Conservation (phyloP, 2,888 invertebrate genomes). For the Adela reaumurella region DNA sequence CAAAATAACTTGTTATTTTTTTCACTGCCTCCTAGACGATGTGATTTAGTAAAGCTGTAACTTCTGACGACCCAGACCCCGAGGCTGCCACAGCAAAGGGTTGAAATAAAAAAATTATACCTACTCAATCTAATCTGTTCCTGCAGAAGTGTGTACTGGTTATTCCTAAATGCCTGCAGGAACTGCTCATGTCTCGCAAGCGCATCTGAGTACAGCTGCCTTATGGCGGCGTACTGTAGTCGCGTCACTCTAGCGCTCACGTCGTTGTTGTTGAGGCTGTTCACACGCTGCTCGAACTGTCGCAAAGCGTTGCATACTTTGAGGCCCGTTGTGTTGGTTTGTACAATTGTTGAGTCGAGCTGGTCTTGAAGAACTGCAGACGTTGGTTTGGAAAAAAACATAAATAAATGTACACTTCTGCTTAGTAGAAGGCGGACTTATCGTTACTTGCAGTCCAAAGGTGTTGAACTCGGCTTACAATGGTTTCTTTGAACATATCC, state of each 20-base stretch:
- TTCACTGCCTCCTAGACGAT: too few relatives aligned
- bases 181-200: constrained; percentile 50
- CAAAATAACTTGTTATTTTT: too few relatives aligned
- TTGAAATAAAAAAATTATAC: too few relatives aligned
- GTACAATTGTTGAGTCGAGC: constrained; percentile 53
- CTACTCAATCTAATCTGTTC: constrained; percentile 56
- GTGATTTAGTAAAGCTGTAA: too few relatives aligned
- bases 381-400: constrained; percentile 2
- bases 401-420: too few relatives aligned
- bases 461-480: too few relatives aligned
- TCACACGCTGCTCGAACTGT: constrained; percentile 31
- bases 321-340: constrained; percentile 47
- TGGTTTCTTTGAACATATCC: too few relatives aligned
- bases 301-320: constrained; percentile 54
- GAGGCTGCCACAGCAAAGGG: too few relatives aligned
- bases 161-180: constrained; percentile 47
- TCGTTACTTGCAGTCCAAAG: too few relatives aligned
- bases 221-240: constrained; percentile 43
- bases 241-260: constrained; percentile 37
- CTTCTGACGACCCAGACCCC: too few relatives aligned
- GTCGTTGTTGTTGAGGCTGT: constrained; percentile 13
- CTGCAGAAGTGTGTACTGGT: constrained; percentile 49
- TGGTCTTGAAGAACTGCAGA: constrained; percentile 57
- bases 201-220: constrained; percentile 40
- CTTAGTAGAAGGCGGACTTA: too few relatives aligned